A percentile compares a stretch with the other conserved stretches of the same genome.
Evolutionary conservation across 2,888 invertebrate species (phyloP).

Genomic region (Cheilosia impressa): DNA sequence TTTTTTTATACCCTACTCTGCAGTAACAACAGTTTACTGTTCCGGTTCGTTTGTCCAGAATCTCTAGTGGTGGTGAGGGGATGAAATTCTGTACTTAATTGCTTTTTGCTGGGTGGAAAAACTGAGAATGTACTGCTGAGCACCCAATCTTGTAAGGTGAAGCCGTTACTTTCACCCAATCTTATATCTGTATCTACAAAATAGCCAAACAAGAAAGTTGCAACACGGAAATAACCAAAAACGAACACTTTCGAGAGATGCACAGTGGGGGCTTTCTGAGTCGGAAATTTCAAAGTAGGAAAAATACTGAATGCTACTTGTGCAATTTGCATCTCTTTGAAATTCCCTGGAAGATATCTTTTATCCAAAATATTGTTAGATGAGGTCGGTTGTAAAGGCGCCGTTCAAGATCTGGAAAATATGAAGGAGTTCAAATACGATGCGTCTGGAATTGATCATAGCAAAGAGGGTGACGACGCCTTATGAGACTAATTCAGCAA

Average conservation of each 20-base stretch:
- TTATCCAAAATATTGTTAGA: too few species aligned
- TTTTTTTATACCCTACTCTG: neutral
- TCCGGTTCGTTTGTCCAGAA: neutral
- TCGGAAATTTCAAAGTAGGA: neutral
- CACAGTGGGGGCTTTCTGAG: conserved; percentile 13
- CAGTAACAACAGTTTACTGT: conserved; percentile 9
- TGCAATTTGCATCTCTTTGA: too few species aligned
- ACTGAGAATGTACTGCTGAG: conserved; percentile 1
- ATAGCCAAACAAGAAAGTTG: conserved; percentile 24
- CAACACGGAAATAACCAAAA: neutral
- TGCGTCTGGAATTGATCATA: too few species aligned
- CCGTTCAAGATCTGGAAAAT: too few species aligned
- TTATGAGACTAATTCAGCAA: too few species aligned
- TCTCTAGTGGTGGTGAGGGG: neutral
- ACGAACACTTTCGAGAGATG: neutral
- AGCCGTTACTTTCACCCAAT: conserved; percentile 40
- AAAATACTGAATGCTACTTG: neutral
- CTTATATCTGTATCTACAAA: conserved; percentile 26
- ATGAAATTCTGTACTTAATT: conserved; percentile 46
- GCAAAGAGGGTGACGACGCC: too few species aligned
- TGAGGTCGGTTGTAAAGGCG: too few species aligned
- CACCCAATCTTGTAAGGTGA: conserved; percentile 21
- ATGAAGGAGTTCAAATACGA: too few species aligned
- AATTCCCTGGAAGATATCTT: too few species aligned
- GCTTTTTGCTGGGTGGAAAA: conserved; percentile 44